These are phyloP conservation scores for Phalera bucephala DNA, from an alignment of 2,888 invertebrate genomes.

Conservation along the genomic window DNA sequence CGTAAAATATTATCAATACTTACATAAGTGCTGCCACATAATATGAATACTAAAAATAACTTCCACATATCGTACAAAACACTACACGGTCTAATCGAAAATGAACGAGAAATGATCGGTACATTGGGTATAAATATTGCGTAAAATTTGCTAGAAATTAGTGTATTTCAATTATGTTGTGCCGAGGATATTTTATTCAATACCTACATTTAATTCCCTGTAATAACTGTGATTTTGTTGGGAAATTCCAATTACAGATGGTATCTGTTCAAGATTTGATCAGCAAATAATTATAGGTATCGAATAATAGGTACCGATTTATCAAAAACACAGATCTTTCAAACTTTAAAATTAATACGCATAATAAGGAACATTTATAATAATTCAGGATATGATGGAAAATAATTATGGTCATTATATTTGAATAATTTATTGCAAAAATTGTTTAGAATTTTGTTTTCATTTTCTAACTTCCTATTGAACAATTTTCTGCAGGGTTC, in stretches of 20 bases:
- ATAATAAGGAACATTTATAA: too few relatives aligned
- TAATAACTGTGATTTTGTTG: not conserved
- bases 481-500: too few relatives aligned
- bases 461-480: too few relatives aligned
- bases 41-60: constrained; percentile 14
- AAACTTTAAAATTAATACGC: too few relatives aligned
- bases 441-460: too few relatives aligned
- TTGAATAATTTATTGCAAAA: too few relatives aligned
- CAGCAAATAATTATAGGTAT: not conserved
- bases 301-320: too few relatives aligned
- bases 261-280: constrained; percentile 5
- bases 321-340: too few relatives aligned
- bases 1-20: constrained; percentile 13
- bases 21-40: constrained; percentile 24
- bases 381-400: too few relatives aligned
- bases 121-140: not conserved
- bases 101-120: not conserved
- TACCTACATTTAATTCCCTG: not conserved
- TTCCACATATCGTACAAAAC: constrained; percentile 14
- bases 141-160: not conserved
- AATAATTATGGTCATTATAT: too few relatives aligned
- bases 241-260: not conserved
- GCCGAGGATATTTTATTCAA: not conserved
- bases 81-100: not conserved
- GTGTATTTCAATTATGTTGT: not conserved